A percentile compares a stretch with the other conserved stretches of the same genome.
phyloP scores from a whole-genome alignment of 2,113 vertebrate species.

The Vulpes ferrilata region DNA sequence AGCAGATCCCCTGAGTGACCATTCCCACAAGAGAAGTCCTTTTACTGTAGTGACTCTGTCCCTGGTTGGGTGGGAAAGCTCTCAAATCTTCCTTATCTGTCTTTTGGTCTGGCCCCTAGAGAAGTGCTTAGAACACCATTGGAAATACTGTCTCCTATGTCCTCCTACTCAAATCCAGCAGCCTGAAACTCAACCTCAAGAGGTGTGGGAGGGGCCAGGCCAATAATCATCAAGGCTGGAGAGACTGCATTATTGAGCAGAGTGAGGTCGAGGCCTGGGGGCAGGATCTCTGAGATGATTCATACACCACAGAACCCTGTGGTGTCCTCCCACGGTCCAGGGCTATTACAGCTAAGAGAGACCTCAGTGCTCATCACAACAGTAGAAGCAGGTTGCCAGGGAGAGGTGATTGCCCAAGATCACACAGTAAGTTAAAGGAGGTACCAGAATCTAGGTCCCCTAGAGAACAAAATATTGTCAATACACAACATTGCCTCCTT shows the following conservation, averaged over 20 bases:
- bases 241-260: background rate
- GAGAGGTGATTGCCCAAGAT: background rate
- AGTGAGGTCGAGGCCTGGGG: background rate
- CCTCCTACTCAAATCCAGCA: background rate
- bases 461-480: background rate
- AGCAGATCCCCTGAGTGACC: background rate
- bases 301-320: background rate
- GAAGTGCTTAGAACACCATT: background rate
- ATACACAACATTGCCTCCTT: background rate
- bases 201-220: background rate
- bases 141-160: background rate
- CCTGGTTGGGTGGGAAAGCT: background rate
- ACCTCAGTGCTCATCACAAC: background rate
- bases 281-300: background rate
- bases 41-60: background rate
- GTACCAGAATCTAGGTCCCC: background rate
- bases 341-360: background rate
- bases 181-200: conserved; percentile 18
- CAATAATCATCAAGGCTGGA: background rate
- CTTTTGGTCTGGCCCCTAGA: background rate
- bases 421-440: background rate
- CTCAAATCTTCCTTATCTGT: background rate
- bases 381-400: background rate
- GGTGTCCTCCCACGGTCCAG: background rate
- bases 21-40: background rate